Conservation (phyloP, 2,888 invertebrate species). For the Temnothorax rugatulus region DNA sequence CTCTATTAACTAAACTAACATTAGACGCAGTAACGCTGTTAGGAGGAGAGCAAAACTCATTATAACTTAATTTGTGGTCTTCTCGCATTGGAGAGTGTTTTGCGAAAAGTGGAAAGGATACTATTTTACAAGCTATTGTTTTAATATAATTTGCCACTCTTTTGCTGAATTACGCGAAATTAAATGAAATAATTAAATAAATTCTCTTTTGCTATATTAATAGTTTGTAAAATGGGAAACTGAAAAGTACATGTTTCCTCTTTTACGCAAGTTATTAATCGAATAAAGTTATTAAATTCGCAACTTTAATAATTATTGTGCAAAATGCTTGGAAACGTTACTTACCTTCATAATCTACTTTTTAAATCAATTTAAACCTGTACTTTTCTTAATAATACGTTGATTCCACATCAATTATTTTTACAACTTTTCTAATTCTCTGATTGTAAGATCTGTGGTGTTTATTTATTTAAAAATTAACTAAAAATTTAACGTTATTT, state of each 20-base stretch:
- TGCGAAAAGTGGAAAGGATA: neutral
- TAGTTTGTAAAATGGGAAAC: neutral
- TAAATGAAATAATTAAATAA: neutral
- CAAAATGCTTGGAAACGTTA: neutral
- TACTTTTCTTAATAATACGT: neutral
- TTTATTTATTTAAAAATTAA: neutral
- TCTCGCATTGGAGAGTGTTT: neutral
- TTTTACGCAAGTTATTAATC: neutral
- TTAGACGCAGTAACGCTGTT: neutral
- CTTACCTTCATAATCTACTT: neutral
- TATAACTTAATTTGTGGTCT: slow-evolving; percentile 7
- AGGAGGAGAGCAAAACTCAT: neutral
- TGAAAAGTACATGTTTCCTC: neutral
- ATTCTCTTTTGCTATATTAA: neutral
- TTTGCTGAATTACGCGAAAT: neutral
- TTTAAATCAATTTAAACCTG: neutral
- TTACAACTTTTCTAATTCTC: neutral
- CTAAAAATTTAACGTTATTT: neutral
- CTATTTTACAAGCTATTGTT: neutral
- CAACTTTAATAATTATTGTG: neutral
- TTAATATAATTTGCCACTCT: neutral
- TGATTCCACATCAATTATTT: neutral
- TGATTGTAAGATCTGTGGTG: neutral
- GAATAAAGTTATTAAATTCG: neutral
- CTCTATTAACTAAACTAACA: neutral